Conservation (phyloP, 1,140 invertebrate species). For the Teleopsis dalmanni region DNA sequence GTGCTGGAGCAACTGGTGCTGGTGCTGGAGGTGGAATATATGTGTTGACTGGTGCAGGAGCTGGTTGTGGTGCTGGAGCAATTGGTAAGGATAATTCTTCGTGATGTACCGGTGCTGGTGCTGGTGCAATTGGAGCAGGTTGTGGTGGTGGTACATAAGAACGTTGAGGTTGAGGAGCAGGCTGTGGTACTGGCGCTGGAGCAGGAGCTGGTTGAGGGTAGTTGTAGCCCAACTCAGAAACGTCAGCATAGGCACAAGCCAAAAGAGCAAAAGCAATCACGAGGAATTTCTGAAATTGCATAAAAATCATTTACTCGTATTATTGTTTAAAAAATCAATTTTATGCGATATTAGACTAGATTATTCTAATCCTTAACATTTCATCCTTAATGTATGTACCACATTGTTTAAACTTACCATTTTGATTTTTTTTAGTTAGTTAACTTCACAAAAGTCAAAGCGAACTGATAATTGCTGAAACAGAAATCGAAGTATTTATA, state of each 20-base stretch:
- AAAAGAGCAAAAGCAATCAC: constrained; percentile 7
- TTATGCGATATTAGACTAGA: too few relatives aligned
- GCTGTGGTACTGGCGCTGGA: background rate
- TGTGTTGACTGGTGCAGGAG: background rate
- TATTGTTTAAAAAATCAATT: too few relatives aligned
- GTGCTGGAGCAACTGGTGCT: background rate
- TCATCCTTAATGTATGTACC: too few relatives aligned
- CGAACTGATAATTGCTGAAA: too few relatives aligned
- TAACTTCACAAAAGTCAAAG: too few relatives aligned
- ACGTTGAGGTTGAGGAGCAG: background rate
- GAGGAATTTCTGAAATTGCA: constrained; percentile 12
- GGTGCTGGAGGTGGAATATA: constrained; percentile 3
- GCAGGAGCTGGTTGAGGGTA: constrained; percentile 6
- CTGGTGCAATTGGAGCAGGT: background rate
- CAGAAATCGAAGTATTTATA: too few relatives aligned
- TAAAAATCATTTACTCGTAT: too few relatives aligned
- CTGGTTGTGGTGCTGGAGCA: too few relatives aligned
- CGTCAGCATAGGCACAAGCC: constrained; percentile 8
- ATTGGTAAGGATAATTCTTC: too few relatives aligned
- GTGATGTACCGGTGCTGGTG: background rate
- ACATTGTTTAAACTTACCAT: too few relatives aligned
- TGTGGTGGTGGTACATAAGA: background rate
- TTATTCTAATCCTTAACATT: too few relatives aligned
- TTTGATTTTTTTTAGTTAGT: too few relatives aligned
- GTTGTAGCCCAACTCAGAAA: constrained; percentile 9